Base-by-base conservation (phyloP, 2,797 vertebrate species). In the Xiphorhynchus erythropygius region DNA sequence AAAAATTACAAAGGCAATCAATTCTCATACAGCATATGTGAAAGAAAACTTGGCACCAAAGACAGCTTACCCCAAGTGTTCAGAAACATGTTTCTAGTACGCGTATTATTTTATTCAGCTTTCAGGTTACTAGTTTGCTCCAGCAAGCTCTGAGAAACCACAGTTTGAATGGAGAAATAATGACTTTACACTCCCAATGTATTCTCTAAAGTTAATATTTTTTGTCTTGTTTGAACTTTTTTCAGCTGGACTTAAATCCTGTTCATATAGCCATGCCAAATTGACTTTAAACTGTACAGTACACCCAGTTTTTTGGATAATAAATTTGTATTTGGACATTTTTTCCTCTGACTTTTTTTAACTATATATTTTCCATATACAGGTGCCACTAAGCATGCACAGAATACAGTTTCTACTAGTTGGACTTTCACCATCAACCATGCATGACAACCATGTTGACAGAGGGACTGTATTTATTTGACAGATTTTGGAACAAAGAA, bases 1-100 rank as follows among this genome's bases (percentile, higher is more conserved):
- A 67, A 96, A 92, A 96, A 91, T 94, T 84, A 95, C 87, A 90
- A 97, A 93, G 37, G 41, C 76, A 84, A 94, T 91, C 89, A 91
- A 62, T 92, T 96, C 73, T 93, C 55, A 44, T 73, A 41, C 15
- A 78, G 44, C 55, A 60, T 70, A 93, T 90, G 84, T 52, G 62
- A 88, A 95, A 95, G 60, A 94, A 71, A 76, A 49, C 67, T 91
- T 91, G 93, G 85, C 89, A 86, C 32, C 71, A 77, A 87, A 23
- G 57, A 68, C 19, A 44, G 24, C 2, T 47, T 86, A 69, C 21
- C 19, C 83, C 49, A 84, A 94, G 85, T 42, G 56, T 93, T 96
- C 94, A 93, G 80, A 90, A 60, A 64, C 83, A 90, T 3, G 1
- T 90, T 95, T 92, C 74, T 91, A 94, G 27, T 33, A 35, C 0